A percentile compares a stretch with the other conserved stretches of the same genome.
Evolutionary conservation across 2,797 vertebrate species (phyloP).

Genomic region (Euthynnus affinis): DNA sequence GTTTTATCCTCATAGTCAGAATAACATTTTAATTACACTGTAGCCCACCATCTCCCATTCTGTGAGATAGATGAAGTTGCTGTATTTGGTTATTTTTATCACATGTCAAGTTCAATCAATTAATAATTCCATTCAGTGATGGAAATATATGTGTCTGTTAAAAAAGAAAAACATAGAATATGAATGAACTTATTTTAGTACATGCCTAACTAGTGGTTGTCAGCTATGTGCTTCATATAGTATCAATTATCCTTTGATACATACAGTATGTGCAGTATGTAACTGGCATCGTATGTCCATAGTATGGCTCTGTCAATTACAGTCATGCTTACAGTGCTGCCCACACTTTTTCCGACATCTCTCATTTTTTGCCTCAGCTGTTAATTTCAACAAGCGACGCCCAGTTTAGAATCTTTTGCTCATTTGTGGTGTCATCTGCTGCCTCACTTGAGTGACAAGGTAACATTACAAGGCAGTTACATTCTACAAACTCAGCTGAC

Average conservation of each 20-base stretch:
- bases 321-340: too few species aligned
- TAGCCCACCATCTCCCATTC: neutral
- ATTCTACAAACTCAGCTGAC: too few species aligned
- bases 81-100: neutral
- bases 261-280: neutral
- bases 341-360: too few species aligned
- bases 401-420: too few species aligned
- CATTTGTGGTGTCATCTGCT: too few species aligned
- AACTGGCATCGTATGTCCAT: neutral
- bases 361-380: too few species aligned
- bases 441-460: too few species aligned
- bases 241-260: neutral
- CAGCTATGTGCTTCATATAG: neutral
- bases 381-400: too few species aligned
- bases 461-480: too few species aligned
- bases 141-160: neutral
- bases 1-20: slow-evolving; percentile 1
- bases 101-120: neutral
- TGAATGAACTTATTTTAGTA: neutral
- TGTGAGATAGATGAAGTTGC: neutral
- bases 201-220: neutral
- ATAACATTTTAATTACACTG: neutral
- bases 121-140: neutral
- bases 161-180: neutral
- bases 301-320: too few species aligned